Evolutionary conservation across 2,797 vertebrate species (phyloP).

Genomic region (Leuciscus waleckii): DNA sequence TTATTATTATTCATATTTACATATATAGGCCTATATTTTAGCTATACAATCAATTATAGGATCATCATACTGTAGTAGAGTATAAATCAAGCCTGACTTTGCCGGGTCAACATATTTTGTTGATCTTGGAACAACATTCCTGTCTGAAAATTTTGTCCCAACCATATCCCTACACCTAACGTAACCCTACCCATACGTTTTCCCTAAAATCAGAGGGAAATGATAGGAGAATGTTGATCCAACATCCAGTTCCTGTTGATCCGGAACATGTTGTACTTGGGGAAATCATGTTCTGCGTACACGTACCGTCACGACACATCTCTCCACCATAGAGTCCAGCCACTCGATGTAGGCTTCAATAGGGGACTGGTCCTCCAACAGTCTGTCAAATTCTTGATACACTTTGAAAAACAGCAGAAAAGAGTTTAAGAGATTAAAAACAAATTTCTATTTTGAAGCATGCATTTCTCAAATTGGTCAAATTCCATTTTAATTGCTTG

Average conservation of each 20-base stretch:
- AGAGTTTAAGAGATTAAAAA: background rate
- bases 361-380: conserved; percentile 96
- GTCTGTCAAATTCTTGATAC: conserved; percentile 97
- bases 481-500: background rate
- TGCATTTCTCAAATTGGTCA: background rate
- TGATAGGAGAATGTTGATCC: no score
- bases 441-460: background rate
- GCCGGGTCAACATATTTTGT: background rate
- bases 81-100: background rate
- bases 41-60: background rate
- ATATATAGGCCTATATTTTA: background rate
- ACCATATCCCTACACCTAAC: background rate
- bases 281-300: background rate
- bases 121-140: background rate
- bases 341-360: conserved; percentile 98
- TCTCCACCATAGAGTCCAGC: conserved; percentile 98
- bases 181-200: background rate
- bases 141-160: background rate
- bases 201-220: no score
- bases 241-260: no score
- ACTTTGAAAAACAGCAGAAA: conserved; percentile 77
- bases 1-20: background rate
- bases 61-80: background rate
- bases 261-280: background rate
- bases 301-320: conserved; percentile 94